A percentile compares a stretch with the other conserved stretches of the same genome.
These are phyloP conservation scores for Andrena bicolor DNA, from an alignment of 2,888 invertebrate genomes.

Conservation along the genomic window DNA sequence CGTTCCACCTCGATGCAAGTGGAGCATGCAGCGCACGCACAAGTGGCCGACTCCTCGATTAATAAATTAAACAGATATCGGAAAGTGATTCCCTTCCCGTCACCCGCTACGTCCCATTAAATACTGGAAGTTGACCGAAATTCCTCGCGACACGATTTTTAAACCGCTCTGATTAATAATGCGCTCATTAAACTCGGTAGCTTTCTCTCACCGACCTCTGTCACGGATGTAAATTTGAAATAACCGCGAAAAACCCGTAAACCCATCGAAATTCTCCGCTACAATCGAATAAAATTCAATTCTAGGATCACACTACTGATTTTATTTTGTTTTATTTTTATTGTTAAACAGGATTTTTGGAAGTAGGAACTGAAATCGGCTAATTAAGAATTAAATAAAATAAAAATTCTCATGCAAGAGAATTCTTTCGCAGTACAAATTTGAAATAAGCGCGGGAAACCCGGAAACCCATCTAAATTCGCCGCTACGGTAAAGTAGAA, in stretches of 20 bases:
- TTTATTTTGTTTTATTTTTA: too few species aligned
- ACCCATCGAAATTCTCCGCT: background rate
- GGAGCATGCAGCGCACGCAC: background rate
- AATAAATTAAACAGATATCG: constrained; percentile 13
- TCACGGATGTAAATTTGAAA: background rate
- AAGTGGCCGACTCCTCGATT: constrained; percentile 4
- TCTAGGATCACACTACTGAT: background rate
- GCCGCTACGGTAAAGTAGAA: background rate
- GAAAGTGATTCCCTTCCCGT: constrained; percentile 13
- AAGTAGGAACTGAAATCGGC: background rate
- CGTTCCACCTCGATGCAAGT: background rate
- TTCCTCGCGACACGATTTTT: constrained; percentile 1
- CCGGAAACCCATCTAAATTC: background rate
- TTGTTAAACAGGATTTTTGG: too few species aligned
- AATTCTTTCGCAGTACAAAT: background rate
- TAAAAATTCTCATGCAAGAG: background rate
- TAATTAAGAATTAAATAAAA: background rate
- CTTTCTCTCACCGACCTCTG: background rate
- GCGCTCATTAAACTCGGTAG: background rate
- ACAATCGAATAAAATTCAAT: background rate
- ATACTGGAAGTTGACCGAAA: background rate
- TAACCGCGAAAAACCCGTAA: background rate
- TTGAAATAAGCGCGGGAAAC: background rate
- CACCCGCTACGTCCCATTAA: background rate
- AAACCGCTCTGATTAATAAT: background rate